phyloP scores from a whole-genome alignment of 2,888 invertebrate species.

The Nomada ferruginata region DNA sequence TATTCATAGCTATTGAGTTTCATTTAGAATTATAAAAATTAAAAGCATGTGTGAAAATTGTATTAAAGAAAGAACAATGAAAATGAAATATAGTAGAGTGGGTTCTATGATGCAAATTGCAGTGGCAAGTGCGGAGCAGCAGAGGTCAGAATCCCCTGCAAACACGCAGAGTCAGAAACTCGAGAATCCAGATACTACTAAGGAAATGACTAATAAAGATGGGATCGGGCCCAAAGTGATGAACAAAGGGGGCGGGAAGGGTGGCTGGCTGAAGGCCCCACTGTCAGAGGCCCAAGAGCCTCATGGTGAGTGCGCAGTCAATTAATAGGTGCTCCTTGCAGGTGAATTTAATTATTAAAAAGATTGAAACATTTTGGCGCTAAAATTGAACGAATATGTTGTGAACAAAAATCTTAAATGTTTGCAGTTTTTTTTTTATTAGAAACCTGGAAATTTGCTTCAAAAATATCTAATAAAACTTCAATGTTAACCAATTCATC shows the following conservation, averaged over 20 bases:
- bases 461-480: not conserved
- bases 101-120: conserved; percentile 80
- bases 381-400: not conserved
- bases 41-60: conserved; percentile 55
- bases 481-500: conserved; percentile 64
- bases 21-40: conserved; percentile 11
- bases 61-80: conserved; percentile 37
- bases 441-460: not conserved
- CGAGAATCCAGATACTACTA: conserved; percentile 82
- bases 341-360: conserved; percentile 63
- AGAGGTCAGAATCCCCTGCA: conserved; percentile 83
- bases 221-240: conserved; percentile 83
- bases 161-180: conserved; percentile 82
- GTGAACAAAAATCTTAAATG: not conserved
- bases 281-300: conserved; percentile 83
- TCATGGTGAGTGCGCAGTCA: conserved; percentile 82
- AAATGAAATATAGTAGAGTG: conserved; percentile 74
- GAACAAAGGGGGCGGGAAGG: conserved; percentile 83
- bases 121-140: conserved; percentile 84
- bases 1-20: not conserved
- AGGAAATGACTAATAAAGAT: conserved; percentile 84
- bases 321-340: conserved; percentile 72
- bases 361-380: not conserved
- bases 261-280: conserved; percentile 83
- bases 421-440: not conserved